phyloP scores from a whole-genome alignment of 2,888 invertebrate species.

The Mesochorus sp. region DNA sequence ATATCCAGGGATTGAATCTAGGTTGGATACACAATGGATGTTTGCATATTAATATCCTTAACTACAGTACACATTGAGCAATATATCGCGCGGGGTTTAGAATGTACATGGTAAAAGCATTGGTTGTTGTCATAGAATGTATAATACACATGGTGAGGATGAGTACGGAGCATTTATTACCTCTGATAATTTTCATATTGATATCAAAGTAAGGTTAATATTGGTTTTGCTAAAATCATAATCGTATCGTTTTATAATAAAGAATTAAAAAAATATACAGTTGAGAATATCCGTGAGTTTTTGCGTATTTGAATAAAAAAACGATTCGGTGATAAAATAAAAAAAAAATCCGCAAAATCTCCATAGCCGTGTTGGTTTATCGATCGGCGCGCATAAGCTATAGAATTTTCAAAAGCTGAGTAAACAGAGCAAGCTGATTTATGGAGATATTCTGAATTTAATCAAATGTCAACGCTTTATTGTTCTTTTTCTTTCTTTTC shows the following conservation, averaged over 20 bases:
- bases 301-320: no score
- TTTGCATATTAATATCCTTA: slow-evolving; percentile 32
- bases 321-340: no score
- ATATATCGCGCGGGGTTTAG: background rate
- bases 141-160: slow-evolving; percentile 1
- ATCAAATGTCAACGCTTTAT: no score
- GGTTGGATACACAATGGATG: slow-evolving; percentile 21
- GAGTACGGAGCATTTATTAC: slow-evolving; percentile 1
- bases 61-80: background rate
- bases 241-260: background rate
- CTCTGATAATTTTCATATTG: slow-evolving; percentile 21
- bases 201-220: slow-evolving; percentile 7
- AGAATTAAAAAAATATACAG: no score
- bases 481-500: no score
- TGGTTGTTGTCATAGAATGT: background rate
- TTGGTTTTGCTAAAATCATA: slow-evolving; percentile 17
- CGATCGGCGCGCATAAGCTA: no score
- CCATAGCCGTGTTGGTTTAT: no score
- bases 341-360: no score
- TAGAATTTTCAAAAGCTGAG: no score
- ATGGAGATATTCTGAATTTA: no score
- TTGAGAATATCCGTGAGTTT: no score
- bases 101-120: slow-evolving; percentile 13
- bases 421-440: no score
- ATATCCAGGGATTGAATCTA: slow-evolving; percentile 6